phyloP scores from a whole-genome alignment of 92 coral and sea anemone genomes.

The Phenganax marumi region DNA sequence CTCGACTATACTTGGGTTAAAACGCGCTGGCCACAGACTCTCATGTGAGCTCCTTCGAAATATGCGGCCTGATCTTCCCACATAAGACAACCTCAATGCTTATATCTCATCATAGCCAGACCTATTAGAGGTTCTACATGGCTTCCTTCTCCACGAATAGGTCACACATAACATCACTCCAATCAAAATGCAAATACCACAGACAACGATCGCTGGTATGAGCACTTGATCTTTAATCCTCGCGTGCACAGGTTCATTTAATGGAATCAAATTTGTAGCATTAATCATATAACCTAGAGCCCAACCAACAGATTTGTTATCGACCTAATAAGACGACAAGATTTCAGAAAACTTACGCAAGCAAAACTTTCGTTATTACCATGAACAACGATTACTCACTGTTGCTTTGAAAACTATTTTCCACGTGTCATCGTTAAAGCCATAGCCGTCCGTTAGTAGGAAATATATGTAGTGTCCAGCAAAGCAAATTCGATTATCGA shows the following conservation, averaged over 20 bases:
- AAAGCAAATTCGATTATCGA: slow-evolving; percentile 53
- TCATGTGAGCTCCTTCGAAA: too few relatives aligned
- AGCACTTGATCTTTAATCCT: slow-evolving; percentile 59
- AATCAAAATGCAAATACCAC: slow-evolving; percentile 66
- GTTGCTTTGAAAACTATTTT: slow-evolving; percentile 61
- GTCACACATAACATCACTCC: slow-evolving; percentile 41
- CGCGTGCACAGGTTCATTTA: slow-evolving; percentile 56
- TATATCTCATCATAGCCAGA: neutral
- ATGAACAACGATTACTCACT: slow-evolving; percentile 55
- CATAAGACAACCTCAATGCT: neutral
- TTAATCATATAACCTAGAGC: slow-evolving; percentile 95
- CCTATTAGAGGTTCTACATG: neutral
- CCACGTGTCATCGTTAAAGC: slow-evolving; percentile 55
- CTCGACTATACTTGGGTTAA: too few relatives aligned
- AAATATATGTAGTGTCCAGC: slow-evolving; percentile 73
- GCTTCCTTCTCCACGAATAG: neutral
- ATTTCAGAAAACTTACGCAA: neutral
- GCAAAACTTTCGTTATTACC: neutral
- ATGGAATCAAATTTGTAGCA: slow-evolving; percentile 83
- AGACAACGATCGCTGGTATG: slow-evolving; percentile 75
- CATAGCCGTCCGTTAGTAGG: slow-evolving; percentile 73
- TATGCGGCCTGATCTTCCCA: too few relatives aligned
- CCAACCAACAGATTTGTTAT: slow-evolving; percentile 79
- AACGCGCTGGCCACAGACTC: too few relatives aligned
- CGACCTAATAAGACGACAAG: slow-evolving; percentile 53